These are phyloP conservation scores for Tetragnatha montana DNA, from an alignment of 2,888 invertebrate genomes.

Conservation along the genomic window DNA sequence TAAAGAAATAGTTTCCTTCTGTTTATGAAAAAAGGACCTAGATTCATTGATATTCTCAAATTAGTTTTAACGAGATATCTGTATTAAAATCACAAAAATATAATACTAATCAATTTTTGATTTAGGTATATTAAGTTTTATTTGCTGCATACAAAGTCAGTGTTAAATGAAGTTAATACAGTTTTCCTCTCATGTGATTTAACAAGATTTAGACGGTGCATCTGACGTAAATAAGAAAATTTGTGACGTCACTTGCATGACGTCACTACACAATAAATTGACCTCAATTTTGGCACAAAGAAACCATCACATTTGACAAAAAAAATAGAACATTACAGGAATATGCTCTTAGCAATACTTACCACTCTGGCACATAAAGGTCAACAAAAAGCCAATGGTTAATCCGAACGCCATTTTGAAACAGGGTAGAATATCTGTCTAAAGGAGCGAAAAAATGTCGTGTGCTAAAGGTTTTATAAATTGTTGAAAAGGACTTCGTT, in stretches of 20 bases:
- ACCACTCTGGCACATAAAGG: conserved; percentile 44
- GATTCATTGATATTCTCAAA: neutral
- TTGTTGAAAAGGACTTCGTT: conserved; percentile 24
- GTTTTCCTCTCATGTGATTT: no score
- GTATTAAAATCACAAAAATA: no score
- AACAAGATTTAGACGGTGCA: no score
- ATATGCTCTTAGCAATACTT: conserved; percentile 6
- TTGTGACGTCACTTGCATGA: neutral
- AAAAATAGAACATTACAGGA: neutral
- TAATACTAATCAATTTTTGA: no score
- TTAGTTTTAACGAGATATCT: no score
- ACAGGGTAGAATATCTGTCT: conserved; percentile 17
- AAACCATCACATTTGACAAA: neutral
- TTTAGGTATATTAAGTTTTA: no score
- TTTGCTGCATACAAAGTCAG: no score
- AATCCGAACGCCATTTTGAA: conserved; percentile 28
- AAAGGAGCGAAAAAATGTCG: conserved; percentile 34
- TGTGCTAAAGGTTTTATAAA: conserved; percentile 14
- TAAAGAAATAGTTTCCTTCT: no score
- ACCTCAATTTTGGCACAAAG: conserved; percentile 31
- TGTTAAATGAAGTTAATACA: no score
- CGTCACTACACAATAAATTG: neutral
- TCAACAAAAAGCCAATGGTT: conserved; percentile 25
- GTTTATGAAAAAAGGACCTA: neutral
- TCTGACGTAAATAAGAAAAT: no score